These are phyloP conservation scores for Calyptommatus sinebrachiatus DNA, from an alignment of 2,113 vertebrate species.

Conservation along the genomic window DNA sequence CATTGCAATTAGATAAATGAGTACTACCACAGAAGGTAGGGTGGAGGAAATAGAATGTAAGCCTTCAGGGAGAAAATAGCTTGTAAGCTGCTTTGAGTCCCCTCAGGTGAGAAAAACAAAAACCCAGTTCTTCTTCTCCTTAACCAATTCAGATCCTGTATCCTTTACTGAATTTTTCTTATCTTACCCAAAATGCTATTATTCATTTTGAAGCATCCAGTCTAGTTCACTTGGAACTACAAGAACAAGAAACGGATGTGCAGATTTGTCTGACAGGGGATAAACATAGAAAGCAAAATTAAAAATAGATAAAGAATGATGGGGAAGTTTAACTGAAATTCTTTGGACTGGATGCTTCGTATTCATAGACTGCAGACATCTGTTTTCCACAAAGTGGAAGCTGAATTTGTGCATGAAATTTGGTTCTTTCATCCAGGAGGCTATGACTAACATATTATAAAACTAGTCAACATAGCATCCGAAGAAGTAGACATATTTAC, in stretches of 20 bases:
- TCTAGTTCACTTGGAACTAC: neutral
- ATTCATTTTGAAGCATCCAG: neutral
- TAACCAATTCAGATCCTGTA: neutral
- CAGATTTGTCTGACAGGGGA: neutral
- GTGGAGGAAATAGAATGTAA: too few relatives aligned
- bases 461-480: slow-evolving; percentile 27
- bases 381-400: neutral
- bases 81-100: too few relatives aligned
- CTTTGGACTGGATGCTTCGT: neutral
- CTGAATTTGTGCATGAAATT: neutral
- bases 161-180: neutral
- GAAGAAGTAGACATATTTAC: too few relatives aligned
- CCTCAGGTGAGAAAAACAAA: too few relatives aligned
- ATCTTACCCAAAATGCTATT: neutral
- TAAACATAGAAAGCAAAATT: neutral
- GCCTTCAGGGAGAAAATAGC: too few relatives aligned
- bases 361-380: neutral
- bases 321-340: neutral
- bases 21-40: too few relatives aligned
- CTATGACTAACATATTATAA: neutral
- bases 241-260: neutral
- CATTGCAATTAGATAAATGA: too few relatives aligned
- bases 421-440: slow-evolving; percentile 18
- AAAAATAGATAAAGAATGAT: neutral
- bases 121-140: too few relatives aligned